Evolutionary conservation across 2,797 vertebrate species (phyloP), one percentile per base, ranked within the genome.

Genomic region (Leuciscus waleckii): DNA sequence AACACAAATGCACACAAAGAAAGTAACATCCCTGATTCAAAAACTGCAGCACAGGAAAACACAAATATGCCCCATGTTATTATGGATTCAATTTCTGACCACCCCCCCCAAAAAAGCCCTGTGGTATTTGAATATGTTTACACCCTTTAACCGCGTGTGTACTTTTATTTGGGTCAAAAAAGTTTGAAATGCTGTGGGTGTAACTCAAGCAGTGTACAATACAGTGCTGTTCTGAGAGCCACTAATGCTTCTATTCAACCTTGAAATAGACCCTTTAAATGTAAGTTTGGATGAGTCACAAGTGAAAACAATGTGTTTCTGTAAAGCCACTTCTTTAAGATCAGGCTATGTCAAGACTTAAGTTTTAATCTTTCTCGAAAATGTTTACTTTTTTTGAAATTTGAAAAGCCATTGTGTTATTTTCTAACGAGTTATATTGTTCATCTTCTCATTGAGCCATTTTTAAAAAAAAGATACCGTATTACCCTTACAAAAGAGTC

Each of bases 61-160:
- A 79, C 75, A 84, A 76, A 71, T 51, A 79, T 87, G 70, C 70
- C 67, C 26, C 7, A 16, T 61, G 29, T 65, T 87, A 63, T 80
- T 83, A 37, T 83, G 46, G 63, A 75, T 69, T 83, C 51, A 69
- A 71, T 71, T 87, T 3, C 75, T 84, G 51, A 73, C 69, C 77
- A 74, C 68, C 43, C 11, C 46, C 61, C 67, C 73, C 71, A 85
- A 85, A 90, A 78, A 83, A 81, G 73, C 88, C 79, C 78, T 86
- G 77, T 87, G 79, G 65, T 37, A 58, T 56, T 74, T 78, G 19
- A 74, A 81, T 73, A 56, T 78, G 69, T 82, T 80, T 82, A 77
- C 76, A 88, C 88, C 69, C 77, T 75, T 65, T 41, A 80, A 81
- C 77, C 77, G 10, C 56, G 0, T 43, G 10, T 74, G 81, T 56